These are phyloP conservation scores for Artemia sinica DNA, from an alignment of 2,888 invertebrate genomes.

Conservation along the genomic window DNA sequence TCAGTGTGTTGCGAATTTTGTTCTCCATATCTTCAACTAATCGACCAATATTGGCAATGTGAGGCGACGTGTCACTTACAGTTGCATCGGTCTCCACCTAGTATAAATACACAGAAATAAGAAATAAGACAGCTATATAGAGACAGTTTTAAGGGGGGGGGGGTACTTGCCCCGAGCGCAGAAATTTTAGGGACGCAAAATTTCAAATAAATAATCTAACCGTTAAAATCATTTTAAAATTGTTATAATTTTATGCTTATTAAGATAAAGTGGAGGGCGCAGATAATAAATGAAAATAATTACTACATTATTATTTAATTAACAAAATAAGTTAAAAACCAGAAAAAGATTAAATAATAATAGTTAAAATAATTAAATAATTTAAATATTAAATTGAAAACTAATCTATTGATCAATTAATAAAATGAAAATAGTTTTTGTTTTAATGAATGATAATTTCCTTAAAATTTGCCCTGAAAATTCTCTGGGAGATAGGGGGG, in stretches of 20 bases:
- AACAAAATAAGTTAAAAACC: slow-evolving; percentile 12
- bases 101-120: slow-evolving; percentile 26
- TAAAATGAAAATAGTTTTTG: no score
- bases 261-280: slow-evolving; percentile 1
- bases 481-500: no score
- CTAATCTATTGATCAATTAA: no score
- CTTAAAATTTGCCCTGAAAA: no score
- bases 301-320: slow-evolving; percentile 5
- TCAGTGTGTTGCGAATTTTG: slow-evolving; percentile 91
- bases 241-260: background rate
- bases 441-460: no score
- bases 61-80: slow-evolving; percentile 82
- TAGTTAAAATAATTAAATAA: slow-evolving; percentile 14
- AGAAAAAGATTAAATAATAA: slow-evolving; percentile 11
- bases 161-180: background rate
- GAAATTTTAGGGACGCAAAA: no score
- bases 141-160: no score
- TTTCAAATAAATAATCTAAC: background rate
- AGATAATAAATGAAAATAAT: no score
- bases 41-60: slow-evolving; percentile 93
- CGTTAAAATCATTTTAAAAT: no score
- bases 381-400: slow-evolving; percentile 9
- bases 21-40: slow-evolving; percentile 99
- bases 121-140: slow-evolving; percentile 15
- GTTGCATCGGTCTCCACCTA: slow-evolving; percentile 76